Conservation (phyloP, 1,140 invertebrate species). For the Cyclargus thomasi region DNA sequence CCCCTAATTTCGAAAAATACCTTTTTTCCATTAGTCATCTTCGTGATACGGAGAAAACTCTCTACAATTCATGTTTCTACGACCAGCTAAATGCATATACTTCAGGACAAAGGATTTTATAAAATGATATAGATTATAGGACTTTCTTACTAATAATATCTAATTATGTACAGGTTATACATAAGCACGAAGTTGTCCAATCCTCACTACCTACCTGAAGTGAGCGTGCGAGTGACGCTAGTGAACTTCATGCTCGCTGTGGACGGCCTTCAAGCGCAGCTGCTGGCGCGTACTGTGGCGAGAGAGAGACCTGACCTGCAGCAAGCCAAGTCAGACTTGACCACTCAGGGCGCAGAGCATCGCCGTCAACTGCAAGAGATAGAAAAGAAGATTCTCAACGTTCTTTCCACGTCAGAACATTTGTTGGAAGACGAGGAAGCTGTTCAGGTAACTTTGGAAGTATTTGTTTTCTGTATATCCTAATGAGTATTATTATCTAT, state of each 20-base stretch:
- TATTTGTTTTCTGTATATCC: no score
- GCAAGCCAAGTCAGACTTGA: slow-evolving; percentile 92
- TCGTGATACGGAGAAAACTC: no score
- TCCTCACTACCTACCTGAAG: slow-evolving; percentile 94
- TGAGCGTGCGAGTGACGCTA: slow-evolving; percentile 93
- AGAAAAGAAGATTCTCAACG: slow-evolving; percentile 90
- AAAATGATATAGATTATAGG: no score
- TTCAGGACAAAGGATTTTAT: no score
- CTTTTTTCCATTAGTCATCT: no score
- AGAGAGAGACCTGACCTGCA: slow-evolving; percentile 94
- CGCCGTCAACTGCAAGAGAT: slow-evolving; percentile 94
- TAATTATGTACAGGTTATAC: slow-evolving; percentile 89
- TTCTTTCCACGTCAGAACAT: slow-evolving; percentile 92
- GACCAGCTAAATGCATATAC: no score
- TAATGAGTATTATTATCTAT: no score
- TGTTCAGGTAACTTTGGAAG: slow-evolving; percentile 77
- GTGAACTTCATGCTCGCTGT: slow-evolving; percentile 95
- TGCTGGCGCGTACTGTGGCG: slow-evolving; percentile 92
- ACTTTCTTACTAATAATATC: neutral
- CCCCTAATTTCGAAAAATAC: no score
- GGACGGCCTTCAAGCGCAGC: slow-evolving; percentile 92
- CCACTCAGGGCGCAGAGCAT: slow-evolving; percentile 93
- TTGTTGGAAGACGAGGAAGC: slow-evolving; percentile 97
- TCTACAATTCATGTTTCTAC: no score
- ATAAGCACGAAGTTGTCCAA: slow-evolving; percentile 96